A percentile compares a stretch with the other conserved stretches of the same genome.
These are phyloP conservation scores for Lamprologus lemairii DNA, from an alignment of 2,113 vertebrate species.

Conservation along the genomic window DNA sequence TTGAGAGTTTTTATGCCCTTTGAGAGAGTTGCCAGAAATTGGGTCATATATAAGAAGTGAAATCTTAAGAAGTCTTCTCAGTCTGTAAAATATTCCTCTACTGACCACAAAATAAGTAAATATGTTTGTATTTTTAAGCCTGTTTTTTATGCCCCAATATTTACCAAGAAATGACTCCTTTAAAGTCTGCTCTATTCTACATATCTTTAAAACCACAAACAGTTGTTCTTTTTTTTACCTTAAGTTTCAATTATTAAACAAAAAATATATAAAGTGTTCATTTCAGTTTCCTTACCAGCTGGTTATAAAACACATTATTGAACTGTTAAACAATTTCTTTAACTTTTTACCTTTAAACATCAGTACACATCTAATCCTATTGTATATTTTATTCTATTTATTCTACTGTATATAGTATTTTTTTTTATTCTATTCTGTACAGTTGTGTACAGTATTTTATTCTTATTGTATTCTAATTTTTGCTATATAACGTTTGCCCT, in stretches of 20 bases:
- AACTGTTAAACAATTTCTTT: background rate
- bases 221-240: accelerated
- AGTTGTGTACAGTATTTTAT: too few species aligned
- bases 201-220: background rate
- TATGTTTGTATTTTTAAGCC: background rate
- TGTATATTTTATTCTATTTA: too few species aligned
- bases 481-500: too few species aligned
- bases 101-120: accelerated
- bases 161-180: accelerated
- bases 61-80: accelerated
- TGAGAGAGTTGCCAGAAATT: background rate
- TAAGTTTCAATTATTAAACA: accelerated
- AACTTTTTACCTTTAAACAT: background rate
- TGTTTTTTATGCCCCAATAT: background rate
- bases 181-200: accelerated
- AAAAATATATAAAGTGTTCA: accelerated
- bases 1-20: accelerated
- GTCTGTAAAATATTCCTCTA: accelerated
- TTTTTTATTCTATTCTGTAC: too few species aligned
- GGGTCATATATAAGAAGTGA: accelerated
- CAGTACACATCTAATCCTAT: background rate
- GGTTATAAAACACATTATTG: accelerated
- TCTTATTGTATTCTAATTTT: too few species aligned
- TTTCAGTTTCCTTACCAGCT: accelerated
- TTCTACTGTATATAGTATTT: too few species aligned